These are phyloP conservation scores for Spodoptera littoralis DNA, from an alignment of 2,888 invertebrate genomes.

Conservation along the genomic window DNA sequence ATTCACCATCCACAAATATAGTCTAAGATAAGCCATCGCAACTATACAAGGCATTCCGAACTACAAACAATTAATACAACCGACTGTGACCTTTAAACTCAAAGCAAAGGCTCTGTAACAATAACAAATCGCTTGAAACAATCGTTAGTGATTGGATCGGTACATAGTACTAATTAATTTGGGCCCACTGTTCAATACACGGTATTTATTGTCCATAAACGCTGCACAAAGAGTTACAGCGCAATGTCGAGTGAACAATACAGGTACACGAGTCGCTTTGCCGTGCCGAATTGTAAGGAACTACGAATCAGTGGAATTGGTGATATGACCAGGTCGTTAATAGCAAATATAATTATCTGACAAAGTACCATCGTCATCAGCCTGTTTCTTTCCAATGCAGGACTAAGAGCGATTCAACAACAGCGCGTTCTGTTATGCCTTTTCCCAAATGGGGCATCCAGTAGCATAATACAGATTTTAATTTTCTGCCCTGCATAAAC, in stretches of 20 bases:
- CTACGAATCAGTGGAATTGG: constrained; percentile 39
- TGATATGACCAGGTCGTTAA: constrained; percentile 1
- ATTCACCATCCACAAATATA: too few relatives aligned
- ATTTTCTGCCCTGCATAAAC: too few relatives aligned
- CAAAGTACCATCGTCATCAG: too few relatives aligned
- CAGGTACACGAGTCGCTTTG: constrained; percentile 55
- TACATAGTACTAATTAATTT: constrained; percentile 66
- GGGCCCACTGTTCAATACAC: constrained; percentile 56
- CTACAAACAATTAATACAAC: constrained; percentile 1
- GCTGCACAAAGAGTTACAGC: constrained; percentile 64
- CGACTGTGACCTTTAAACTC: constrained; percentile 20
- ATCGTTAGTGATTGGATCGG: constrained; percentile 39
- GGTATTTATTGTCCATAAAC: constrained; percentile 67
- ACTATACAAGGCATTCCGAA: constrained; percentile 2
- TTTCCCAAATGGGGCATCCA: too few relatives aligned
- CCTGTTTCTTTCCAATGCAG: too few relatives aligned
- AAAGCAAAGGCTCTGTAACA: constrained; percentile 35
- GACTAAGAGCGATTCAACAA: too few relatives aligned
- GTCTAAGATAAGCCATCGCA: neutral
- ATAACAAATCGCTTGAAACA: constrained; percentile 47
- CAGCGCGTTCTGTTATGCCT: too few relatives aligned
- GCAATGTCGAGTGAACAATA: constrained; percentile 64
- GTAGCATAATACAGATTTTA: too few relatives aligned
- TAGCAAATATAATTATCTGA: constrained; percentile 10
- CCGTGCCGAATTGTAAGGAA: constrained; percentile 37